Evolutionary conservation across 1,140 invertebrate genomes (phyloP).

Genomic region (Calosoma granatense): DNA sequence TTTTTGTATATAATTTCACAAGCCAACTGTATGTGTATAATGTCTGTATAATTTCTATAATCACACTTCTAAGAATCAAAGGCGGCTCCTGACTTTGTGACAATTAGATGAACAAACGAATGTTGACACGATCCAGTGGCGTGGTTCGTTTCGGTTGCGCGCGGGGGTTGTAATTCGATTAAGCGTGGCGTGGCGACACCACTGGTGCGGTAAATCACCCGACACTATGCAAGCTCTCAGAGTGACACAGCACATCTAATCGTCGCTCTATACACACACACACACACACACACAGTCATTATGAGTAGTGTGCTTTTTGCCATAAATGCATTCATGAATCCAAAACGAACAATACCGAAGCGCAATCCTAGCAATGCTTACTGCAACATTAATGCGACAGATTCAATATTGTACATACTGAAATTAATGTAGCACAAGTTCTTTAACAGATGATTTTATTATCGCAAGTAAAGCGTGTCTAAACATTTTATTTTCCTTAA

Average conservation of each 20-base stretch:
- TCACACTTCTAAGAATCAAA: neutral
- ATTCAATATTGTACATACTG: too few species aligned
- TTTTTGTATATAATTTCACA: neutral
- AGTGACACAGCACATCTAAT: conserved; percentile 6
- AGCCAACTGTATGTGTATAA: neutral
- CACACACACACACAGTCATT: too few species aligned
- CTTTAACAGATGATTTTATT: too few species aligned
- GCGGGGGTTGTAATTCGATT: neutral
- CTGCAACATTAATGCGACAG: too few species aligned
- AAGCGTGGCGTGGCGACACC: neutral
- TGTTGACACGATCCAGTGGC: neutral
- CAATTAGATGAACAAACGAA: neutral
- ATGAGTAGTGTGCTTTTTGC: too few species aligned
- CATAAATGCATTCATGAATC: too few species aligned
- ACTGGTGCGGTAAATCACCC: conserved; percentile 3
- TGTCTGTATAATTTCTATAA: neutral
- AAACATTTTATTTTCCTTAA: too few species aligned
- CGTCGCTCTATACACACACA: too few species aligned
- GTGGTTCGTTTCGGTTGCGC: neutral
- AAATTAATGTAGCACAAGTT: too few species aligned
- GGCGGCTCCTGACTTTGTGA: neutral
- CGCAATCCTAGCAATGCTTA: too few species aligned
- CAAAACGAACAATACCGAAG: too few species aligned
- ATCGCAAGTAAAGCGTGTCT: too few species aligned
- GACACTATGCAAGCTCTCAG: neutral